Percentiles rank a stretch among this genome's conserved stretches.
These are phyloP conservation scores for Pilophorus perplexus DNA, from an alignment of 2,888 invertebrate genomes.

Conservation along the genomic window DNA sequence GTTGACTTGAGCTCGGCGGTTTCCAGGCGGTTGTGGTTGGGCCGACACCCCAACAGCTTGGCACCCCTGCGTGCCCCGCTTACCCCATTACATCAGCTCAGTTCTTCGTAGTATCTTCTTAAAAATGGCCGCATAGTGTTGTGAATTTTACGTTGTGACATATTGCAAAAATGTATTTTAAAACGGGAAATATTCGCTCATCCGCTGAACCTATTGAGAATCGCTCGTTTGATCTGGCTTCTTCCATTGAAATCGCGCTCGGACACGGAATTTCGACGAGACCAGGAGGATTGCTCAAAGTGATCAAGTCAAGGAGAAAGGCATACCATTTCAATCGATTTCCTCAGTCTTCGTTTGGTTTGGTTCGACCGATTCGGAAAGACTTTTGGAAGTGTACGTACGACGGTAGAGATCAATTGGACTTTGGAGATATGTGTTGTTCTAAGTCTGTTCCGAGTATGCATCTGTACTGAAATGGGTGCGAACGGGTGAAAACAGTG, in stretches of 20 bases:
- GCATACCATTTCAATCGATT: not conserved
- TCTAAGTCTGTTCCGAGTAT: not conserved
- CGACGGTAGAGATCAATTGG: not conserved
- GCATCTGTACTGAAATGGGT: conserved; percentile 2
- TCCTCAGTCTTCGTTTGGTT: not conserved
- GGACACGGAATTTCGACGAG: conserved; percentile 18
- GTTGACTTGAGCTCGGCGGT: no score
- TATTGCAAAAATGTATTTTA: conserved; percentile 35
- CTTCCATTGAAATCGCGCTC: not conserved
- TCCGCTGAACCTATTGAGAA: not conserved
- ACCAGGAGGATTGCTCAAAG: conserved; percentile 20
- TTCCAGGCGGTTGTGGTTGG: no score
- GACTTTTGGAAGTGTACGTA: not conserved
- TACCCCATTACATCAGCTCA: not conserved
- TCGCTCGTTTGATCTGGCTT: conserved; percentile 8
- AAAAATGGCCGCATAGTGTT: conserved; percentile 34
- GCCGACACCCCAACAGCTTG: no score
- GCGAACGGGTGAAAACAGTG: conserved; percentile 12
- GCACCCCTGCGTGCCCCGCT: conserved; percentile 1
- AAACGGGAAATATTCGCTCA: conserved; percentile 11
- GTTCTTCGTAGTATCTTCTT: no score
- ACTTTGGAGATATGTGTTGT: not conserved
- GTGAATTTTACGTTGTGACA: conserved; percentile 21
- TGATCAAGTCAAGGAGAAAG: conserved; percentile 24
- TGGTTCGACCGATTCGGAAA: not conserved